Conservation (phyloP, 2,888 invertebrate species). For the Philereme transversata region DNA sequence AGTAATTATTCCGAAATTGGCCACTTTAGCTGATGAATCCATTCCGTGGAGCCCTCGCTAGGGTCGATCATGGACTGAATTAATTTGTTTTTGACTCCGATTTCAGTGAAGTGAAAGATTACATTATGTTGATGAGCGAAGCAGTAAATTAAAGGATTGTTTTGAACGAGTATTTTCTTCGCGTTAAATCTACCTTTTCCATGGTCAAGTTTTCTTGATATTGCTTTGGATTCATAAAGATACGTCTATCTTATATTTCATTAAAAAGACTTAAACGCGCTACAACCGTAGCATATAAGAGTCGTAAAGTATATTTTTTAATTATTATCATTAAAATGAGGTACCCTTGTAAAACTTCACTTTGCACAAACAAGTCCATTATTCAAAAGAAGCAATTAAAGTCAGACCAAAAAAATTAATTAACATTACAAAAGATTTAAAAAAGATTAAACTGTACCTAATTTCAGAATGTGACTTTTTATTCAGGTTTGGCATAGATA, state of each 20-base stretch:
- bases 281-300: neutral
- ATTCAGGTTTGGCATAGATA: no score
- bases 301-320: neutral
- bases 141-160: constrained; percentile 26
- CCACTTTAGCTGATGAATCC: constrained; percentile 83
- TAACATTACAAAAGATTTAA: no score
- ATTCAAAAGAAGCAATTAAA: constrained; percentile 1
- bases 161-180: constrained; percentile 3
- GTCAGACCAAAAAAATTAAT: neutral
- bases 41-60: constrained; percentile 71
- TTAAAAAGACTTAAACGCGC: neutral
- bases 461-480: neutral
- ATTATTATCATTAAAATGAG: neutral
- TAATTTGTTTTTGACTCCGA: constrained; percentile 73
- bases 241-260: no score
- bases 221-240: no score
- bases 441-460: neutral
- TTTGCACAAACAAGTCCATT: constrained; percentile 3
- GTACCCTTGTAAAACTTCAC: neutral
- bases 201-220: no score
- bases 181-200: neutral
- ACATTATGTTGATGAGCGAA: constrained; percentile 64
- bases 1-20: constrained; percentile 83
- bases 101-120: constrained; percentile 75
- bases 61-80: constrained; percentile 73